Percentiles rank a stretch among this genome's conserved stretches.
Conservation (phyloP, 2,888 invertebrate species). For the Pheosia tremula region DNA sequence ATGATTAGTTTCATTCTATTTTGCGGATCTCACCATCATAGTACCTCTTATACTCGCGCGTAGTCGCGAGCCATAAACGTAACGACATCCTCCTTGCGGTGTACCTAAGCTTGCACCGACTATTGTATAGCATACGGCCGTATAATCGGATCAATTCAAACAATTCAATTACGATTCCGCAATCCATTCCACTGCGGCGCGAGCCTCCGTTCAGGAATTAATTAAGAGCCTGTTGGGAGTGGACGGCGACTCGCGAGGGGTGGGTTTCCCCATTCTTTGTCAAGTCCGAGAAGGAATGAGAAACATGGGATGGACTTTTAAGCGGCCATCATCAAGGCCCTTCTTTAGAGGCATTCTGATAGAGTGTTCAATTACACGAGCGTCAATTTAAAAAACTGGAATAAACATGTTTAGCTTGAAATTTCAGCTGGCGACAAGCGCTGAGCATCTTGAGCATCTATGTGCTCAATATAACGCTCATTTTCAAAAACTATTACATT, state of each 20-base stretch:
- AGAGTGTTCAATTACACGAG: too few relatives aligned
- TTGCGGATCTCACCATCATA: too few relatives aligned
- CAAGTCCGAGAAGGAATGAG: not conserved
- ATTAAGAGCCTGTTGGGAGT: slow-evolving; percentile 1
- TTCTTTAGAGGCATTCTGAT: too few relatives aligned
- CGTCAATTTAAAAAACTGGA: too few relatives aligned
- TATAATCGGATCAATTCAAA: slow-evolving; percentile 1
- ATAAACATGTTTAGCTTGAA: too few relatives aligned
- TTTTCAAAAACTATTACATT: not conserved
- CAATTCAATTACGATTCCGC: slow-evolving; percentile 2
- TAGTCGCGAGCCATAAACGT: too few relatives aligned
- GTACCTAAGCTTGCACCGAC: not conserved
- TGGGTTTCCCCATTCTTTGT: not conserved
- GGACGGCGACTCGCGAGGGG: not conserved
- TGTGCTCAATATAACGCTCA: not conserved
- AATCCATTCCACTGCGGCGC: not conserved
- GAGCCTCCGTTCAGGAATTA: slow-evolving; percentile 3
- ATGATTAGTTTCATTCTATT: too few relatives aligned
- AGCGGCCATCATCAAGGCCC: not conserved
- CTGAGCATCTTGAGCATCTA: too few relatives aligned
- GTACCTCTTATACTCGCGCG: too few relatives aligned
- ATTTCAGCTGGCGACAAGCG: too few relatives aligned
- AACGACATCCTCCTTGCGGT: too few relatives aligned
- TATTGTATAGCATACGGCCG: not conserved
- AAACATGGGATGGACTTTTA: not conserved